phyloP scores from a whole-genome alignment of 1,140 invertebrate genomes.

The Brachystomella parvula region DNA sequence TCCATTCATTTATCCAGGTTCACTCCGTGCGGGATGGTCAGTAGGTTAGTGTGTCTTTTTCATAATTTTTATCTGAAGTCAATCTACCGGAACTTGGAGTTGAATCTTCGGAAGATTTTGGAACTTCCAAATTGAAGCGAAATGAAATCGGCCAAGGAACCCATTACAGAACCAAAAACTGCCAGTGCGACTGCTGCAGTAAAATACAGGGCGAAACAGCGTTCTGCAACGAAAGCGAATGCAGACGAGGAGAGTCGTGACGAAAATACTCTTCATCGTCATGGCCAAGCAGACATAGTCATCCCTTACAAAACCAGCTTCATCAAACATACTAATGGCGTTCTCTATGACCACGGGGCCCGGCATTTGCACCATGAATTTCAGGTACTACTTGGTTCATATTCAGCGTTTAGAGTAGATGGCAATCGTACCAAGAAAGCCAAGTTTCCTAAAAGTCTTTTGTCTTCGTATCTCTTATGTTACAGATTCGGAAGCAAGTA shows the following conservation, averaged over 20 bases:
- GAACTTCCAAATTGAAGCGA: no score
- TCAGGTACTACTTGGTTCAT: neutral
- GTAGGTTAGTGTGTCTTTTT: no score
- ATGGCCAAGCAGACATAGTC: neutral
- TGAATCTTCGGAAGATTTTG: neutral
- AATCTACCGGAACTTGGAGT: neutral
- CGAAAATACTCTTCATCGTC: neutral
- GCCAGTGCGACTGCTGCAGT: no score
- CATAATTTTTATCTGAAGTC: no score
- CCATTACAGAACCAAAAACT: no score
- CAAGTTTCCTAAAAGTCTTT: no score
- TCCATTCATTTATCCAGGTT: no score
- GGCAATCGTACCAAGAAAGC: no score
- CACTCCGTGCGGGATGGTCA: no score
- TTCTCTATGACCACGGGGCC: neutral
- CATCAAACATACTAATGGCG: neutral
- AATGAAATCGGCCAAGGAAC: no score
- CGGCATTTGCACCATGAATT: neutral
- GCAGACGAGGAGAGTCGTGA: neutral
- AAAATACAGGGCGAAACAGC: neutral
- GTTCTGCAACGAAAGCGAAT: neutral
- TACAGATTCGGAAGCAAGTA: neutral
- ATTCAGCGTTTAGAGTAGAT: no score
- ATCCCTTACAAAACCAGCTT: neutral
- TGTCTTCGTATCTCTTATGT: neutral